Conservation (phyloP, 2,113 vertebrate genomes). For the Cryptotis parvus region DNA sequence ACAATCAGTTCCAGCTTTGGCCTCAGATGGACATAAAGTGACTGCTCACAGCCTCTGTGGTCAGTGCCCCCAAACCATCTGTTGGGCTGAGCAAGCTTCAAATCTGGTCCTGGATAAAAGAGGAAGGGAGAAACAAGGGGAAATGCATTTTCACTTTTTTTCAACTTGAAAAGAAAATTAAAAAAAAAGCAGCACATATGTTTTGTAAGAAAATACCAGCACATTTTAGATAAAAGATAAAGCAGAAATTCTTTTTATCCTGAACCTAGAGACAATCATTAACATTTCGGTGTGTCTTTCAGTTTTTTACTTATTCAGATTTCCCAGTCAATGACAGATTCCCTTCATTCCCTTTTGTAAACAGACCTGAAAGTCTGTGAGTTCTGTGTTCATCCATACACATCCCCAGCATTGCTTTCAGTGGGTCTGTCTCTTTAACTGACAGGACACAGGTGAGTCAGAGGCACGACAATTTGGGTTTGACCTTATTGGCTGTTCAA, state of each 20-base stretch:
- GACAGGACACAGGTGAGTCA: background rate
- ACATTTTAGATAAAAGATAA: conserved; percentile 21
- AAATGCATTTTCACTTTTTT: background rate
- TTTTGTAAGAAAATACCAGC: background rate
- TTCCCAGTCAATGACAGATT: background rate
- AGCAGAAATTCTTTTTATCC: conserved; percentile 5
- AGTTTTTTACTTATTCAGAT: background rate
- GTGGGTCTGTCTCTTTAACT: background rate
- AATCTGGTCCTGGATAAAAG: background rate
- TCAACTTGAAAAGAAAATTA: conserved; percentile 3
- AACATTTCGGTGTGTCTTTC: background rate
- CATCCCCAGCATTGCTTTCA: background rate
- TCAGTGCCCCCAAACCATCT: background rate
- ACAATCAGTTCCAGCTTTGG: background rate
- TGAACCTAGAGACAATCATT: conserved; percentile 3
- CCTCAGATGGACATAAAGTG: background rate
- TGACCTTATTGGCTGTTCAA: background rate
- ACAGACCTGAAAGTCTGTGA: background rate
- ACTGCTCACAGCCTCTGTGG: background rate
- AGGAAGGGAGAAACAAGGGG: conserved; percentile 1
- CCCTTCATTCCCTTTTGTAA: background rate
- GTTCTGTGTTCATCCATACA: background rate
- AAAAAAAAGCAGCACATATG: background rate
- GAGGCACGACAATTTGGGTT: background rate
- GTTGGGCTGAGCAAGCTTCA: background rate